Percentiles rank a stretch among this genome's conserved stretches.
Conservation (phyloP, 2,113 vertebrate genomes). For the Ailuropoda melanoleuca region DNA sequence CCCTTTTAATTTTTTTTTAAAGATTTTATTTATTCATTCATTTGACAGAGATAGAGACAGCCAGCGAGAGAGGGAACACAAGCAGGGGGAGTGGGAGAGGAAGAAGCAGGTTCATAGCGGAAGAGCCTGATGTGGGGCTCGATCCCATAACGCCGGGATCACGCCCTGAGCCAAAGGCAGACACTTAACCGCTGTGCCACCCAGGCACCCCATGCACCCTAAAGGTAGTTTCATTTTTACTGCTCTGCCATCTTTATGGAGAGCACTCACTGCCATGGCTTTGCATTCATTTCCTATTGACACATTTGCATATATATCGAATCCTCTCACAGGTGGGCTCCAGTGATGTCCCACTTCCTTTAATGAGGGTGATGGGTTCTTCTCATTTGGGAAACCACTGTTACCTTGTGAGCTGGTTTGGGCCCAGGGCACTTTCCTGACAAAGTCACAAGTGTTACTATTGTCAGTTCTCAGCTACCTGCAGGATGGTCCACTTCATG, state of each 20-base stretch:
- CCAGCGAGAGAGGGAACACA: no score
- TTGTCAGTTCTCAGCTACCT: neutral
- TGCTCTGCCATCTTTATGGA: neutral
- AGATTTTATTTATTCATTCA: no score
- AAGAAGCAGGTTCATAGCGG: no score
- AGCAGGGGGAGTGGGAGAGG: no score
- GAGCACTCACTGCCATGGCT: neutral
- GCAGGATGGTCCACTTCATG: neutral
- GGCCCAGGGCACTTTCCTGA: neutral
- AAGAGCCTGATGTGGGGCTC: no score
- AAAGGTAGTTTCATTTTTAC: neutral
- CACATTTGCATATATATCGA: neutral
- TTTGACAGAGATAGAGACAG: no score
- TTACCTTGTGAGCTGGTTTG: neutral
- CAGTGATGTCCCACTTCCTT: neutral
- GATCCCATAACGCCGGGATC: no score
- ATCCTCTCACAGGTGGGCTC: neutral
- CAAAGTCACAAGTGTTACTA: neutral
- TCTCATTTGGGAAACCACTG: neutral
- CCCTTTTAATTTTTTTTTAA: neutral
- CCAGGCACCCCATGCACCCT: no score
- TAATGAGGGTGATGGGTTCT: neutral
- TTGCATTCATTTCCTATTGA: neutral
- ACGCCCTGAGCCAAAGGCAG: no score
- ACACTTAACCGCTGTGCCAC: no score